Evolutionary conservation across 2,113 vertebrate species (phyloP), one percentile per base, ranked within the genome.

Genomic region (Andinoacara biseriatus): DNA sequence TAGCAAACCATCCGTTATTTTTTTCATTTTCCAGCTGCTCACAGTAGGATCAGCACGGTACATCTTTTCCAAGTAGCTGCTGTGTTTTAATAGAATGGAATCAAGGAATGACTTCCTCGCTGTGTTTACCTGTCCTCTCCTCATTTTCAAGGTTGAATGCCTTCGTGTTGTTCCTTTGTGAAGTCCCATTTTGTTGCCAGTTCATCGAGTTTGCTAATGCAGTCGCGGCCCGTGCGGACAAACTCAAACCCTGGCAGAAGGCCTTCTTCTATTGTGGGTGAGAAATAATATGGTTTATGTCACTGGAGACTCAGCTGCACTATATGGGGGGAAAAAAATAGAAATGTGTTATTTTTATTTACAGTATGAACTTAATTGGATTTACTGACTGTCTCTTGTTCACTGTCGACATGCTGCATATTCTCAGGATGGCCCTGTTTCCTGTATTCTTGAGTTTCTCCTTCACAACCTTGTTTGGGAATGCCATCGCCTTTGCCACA

Each of bases 151-250:
- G 98, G 95, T 94, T 97, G 93, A 98, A 96, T 0, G 98, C 98
- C 79, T 98, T 96, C 2, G 57, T 99, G 60, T 94, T 99, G 74
- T 95, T 99, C 93, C 95, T 99, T 59, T 99, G 98, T 0, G 98
- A 99, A 90, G 98, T 96, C 0, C 98, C 98, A 0, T 99, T 99
- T 95, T 99, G 98, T 87, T 99, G 98, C 94, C 98, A 97, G 95
- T 99, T 99, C 52, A 90, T 99, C 0, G 98, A 99, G 92, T 99
- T 98, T 58, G 98, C 98, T 1, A 98, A 98, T 6, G 91, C 89
- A 0, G 90, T 98, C 17, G 95, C 97, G 0, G 93, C 93, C 0
- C 94, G 95, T 31, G 97, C 96, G 0, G 98, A 99, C 91, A 87
- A 91, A 74, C 90, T 99, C 87, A 95, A 93, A n/a, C 94, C 97